These are phyloP conservation scores for Calliopum simillimum DNA, from an alignment of 2,888 invertebrate genomes.

Conservation along the genomic window DNA sequence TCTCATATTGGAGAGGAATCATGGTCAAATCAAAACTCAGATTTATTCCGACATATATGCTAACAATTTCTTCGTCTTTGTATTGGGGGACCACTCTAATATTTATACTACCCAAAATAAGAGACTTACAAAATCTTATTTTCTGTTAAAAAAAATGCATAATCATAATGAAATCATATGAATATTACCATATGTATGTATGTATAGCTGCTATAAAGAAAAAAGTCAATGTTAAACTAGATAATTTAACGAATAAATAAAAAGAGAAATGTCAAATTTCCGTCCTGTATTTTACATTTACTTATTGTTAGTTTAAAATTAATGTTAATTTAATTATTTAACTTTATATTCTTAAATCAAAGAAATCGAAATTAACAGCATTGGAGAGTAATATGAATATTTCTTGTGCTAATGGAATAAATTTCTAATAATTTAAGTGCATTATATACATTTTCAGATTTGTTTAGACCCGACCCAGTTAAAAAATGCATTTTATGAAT, in stretches of 20 bases:
- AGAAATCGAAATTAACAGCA: not conserved
- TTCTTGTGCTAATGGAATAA: not conserved
- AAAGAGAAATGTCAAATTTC: slow-evolving; percentile 15
- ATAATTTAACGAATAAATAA: not conserved
- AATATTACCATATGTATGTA: not conserved
- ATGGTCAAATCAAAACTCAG: too few relatives aligned
- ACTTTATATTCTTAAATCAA: slow-evolving; percentile 9
- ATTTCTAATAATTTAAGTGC: not conserved
- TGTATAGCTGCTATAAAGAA: too few relatives aligned
- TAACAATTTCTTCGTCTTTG: not conserved
- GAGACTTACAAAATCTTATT: too few relatives aligned
- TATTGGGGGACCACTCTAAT: not conserved
- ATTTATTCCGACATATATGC: too few relatives aligned
- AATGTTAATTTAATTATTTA: slow-evolving; percentile 10
- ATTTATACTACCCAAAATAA: not conserved
- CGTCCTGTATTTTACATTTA: slow-evolving; percentile 29
- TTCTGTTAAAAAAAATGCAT: too few relatives aligned
- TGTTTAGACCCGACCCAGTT: too few relatives aligned
- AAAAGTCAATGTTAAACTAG: too few relatives aligned
- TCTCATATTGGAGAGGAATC: too few relatives aligned
- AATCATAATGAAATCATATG: too few relatives aligned
- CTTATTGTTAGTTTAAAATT: not conserved
- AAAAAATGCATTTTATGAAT: too few relatives aligned
- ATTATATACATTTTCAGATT: too few relatives aligned
- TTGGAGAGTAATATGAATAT: not conserved